Evolutionary conservation across 2,797 vertebrate genomes (phyloP), one percentile per base, ranked within the genome.

Genomic region (Mormyrus hasselquistii): DNA sequence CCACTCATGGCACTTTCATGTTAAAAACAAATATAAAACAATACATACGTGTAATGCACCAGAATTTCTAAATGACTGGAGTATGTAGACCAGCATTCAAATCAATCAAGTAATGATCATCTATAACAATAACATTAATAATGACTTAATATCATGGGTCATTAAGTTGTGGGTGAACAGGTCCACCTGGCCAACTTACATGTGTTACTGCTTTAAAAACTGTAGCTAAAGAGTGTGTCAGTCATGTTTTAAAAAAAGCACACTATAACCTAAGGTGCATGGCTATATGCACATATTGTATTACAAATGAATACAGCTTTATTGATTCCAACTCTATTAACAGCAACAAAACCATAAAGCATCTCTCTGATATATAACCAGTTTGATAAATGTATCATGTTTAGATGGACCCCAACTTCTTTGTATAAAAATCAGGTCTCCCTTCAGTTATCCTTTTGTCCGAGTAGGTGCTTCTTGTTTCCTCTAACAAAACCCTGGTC

Each of bases 341-440:
- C 57, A 22, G 44, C 38, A 69, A 49, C 57, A 82, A 89, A 83
- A 55, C 22, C n/a, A 44, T 84, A 38, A 65, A 49, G 6, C 57
- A n/a, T 49, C 8, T 38, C 10, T 59, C n/a, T n/a, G 34, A 65
- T 49, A 65, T 69, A 86, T 65, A 76, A 25, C 38, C 34, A 57
- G 29, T 73, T 16, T 41, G 19, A 47, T 22, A 29, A 69, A 69
- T 73, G 62, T 69, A 88, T 85, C 44, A 50, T 85, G 79, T 85
- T 89, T 89, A 85, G 14, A 44, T 52, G 16, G 41, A 49, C 57
- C 82, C 88, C 7, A 49, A 82, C 16, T 7, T 90, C 91, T 92
- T 93, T 94, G 92, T 94, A 38, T 44, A 69, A 90, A 93, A 93
- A 93, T 89, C 22, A 93, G 91, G 91, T 92, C 91, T 93, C 91